Evolutionary conservation across 2,113 vertebrate genomes (phyloP).

Genomic region (Procapra przewalskii): DNA sequence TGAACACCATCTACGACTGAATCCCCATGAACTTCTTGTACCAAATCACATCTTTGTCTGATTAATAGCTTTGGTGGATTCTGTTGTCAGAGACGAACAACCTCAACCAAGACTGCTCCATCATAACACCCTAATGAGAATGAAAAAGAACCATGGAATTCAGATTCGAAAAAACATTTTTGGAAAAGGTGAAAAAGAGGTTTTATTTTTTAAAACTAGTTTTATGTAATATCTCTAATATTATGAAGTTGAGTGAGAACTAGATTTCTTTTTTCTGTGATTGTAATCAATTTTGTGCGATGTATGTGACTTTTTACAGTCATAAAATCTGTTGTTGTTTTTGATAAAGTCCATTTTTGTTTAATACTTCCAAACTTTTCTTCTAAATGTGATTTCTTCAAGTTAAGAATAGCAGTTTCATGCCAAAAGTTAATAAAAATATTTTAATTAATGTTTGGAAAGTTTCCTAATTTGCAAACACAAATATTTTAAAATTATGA

Average conservation of each 20-base stretch:
- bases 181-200: neutral
- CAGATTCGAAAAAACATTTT: neutral
- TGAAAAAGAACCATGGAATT: neutral
- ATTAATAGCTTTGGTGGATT: neutral
- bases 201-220: neutral
- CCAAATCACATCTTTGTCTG: neutral
- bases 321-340: neutral
- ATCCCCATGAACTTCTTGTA: neutral
- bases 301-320: slow-evolving; percentile 20
- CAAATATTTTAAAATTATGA: slow-evolving; percentile 38
- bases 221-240: neutral
- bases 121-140: neutral
- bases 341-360: slow-evolving; percentile 42
- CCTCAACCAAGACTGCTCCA: neutral
- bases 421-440: slow-evolving; percentile 67
- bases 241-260: neutral
- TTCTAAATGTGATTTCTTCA: slow-evolving; percentile 53
- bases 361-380: slow-evolving; percentile 49
- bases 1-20: neutral
- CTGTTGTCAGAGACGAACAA: neutral
- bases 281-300: neutral
- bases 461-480: slow-evolving; percentile 62
- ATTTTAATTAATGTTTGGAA: slow-evolving; percentile 60
- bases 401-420: slow-evolving; percentile 40
- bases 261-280: neutral